Base-by-base conservation (phyloP, 2,113 vertebrate species). In the Hippocampus comes region DNA sequence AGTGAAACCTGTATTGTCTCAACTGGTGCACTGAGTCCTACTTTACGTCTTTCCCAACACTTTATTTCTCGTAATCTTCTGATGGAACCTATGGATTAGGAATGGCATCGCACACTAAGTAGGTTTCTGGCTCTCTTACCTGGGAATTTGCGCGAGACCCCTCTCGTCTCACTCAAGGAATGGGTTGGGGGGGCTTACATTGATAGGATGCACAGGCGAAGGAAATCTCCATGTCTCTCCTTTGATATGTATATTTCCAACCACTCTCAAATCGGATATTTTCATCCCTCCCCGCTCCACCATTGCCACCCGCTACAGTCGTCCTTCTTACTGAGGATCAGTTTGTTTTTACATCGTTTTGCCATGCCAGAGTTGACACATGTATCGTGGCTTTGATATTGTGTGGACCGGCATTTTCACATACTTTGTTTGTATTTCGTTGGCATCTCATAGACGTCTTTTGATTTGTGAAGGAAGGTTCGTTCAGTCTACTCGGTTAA, bases 191-290 rank as follows among this genome's bases (percentile, higher is more conserved):
- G 34, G 34, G 34, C 34, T 38, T 82, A 78, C 84, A 89, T 66
- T 84, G 82, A 85, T 84, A 77, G 79, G 82, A 87, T 84, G 80
- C 83, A 87, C 75, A 85, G 67, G 81, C 83, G 77, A 85, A 74
- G 84, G 78, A 90, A 88, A 89, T 91, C 89, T 91, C 86, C 86
- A 78, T 87, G 87, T 89, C 79, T 86, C 82, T 84, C 82, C 86
- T 92, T 92, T 92, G 91, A 91, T 91, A 91, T 92, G 90, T 85
- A 91, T 90, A 92, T 91, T 91, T 89, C 80, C 81, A 89, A 89
- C 79, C 85, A 86, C 87, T 82, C 87, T 87, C 84, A 90, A 92
- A 92, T 89, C 87, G 77, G 87, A 91, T 91, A 89, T 84, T 82
- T 83, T 79, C n/a, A 77, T 72, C 77, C 77, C 72, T 81, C 82